Evolutionary conservation across 2,888 invertebrate species (phyloP).

Genomic region (Eristalinus aeneus): DNA sequence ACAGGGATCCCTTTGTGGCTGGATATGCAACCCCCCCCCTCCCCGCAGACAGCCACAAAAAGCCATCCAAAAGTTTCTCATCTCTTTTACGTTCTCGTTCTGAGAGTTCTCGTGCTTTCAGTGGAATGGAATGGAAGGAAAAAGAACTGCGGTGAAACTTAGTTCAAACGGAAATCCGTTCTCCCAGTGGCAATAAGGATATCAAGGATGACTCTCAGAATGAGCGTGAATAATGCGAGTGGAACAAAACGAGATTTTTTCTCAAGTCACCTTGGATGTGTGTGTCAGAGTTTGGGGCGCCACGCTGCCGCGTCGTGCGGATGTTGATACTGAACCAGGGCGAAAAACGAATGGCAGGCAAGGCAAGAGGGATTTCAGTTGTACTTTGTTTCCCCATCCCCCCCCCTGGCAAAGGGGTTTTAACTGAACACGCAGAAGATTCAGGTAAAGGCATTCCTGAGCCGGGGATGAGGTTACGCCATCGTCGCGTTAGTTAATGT

Average conservation of each 20-base stretch:
- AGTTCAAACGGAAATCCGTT: constrained; percentile 56
- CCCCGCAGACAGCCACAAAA: constrained; percentile 9
- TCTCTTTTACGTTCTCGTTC: neutral
- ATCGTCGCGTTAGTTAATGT: neutral
- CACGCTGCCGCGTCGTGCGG: constrained; percentile 34
- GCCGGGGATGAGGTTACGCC: neutral
- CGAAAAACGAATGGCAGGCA: constrained; percentile 6
- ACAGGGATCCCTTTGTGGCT: constrained; percentile 39
- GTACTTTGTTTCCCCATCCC: neutral
- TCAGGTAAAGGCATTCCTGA: neutral
- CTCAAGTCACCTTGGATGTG: neutral
- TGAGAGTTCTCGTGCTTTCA: constrained; percentile 35
- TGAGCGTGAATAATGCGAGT: constrained; percentile 35
- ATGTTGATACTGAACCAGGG: constrained; percentile 34
- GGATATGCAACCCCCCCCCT: neutral
- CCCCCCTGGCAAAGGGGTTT: constrained; percentile 20
- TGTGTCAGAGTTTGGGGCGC: neutral
- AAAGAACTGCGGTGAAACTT: constrained; percentile 52
- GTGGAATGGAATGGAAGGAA: too few relatives aligned
- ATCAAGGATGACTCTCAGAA: constrained; percentile 44
- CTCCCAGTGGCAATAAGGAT: constrained; percentile 48
- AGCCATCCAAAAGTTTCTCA: constrained; percentile 32
- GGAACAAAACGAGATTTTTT: constrained; percentile 26
- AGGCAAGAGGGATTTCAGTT: constrained; percentile 1
- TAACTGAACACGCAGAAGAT: constrained; percentile 18